A percentile compares a stretch with the other conserved stretches of the same genome.
Evolutionary conservation across 2,888 invertebrate species (phyloP).

Genomic region (Hybos culiciformis): DNA sequence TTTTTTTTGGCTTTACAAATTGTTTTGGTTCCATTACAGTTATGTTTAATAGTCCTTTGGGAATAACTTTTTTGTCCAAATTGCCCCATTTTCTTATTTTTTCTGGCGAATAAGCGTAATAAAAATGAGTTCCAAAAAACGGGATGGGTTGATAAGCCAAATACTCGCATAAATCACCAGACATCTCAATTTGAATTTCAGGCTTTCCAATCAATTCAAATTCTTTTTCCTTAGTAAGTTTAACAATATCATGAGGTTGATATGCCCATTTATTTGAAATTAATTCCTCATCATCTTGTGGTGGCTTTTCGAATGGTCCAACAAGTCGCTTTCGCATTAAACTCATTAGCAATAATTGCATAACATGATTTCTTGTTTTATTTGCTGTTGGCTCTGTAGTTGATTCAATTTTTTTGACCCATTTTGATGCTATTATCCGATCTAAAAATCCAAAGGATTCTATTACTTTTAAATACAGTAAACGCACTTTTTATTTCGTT

Average conservation of each 20-base stretch:
- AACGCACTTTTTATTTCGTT: too few species aligned
- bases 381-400: conserved; percentile 2
- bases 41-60: conserved; percentile 20
- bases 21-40: too few species aligned
- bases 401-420: conserved; percentile 14
- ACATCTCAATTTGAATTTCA: conserved; percentile 28
- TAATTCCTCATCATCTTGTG: conserved; percentile 23
- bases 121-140: conserved; percentile 38
- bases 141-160: conserved; percentile 38
- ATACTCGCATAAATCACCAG: conserved; percentile 35
- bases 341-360: conserved; percentile 35
- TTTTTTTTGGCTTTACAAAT: too few species aligned
- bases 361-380: conserved; percentile 20
- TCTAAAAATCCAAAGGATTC: too few species aligned
- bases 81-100: conserved; percentile 33
- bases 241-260: conserved; percentile 29
- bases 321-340: conserved; percentile 32
- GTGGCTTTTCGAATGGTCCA: conserved; percentile 33
- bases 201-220: conserved; percentile 23
- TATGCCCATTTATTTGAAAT: conserved; percentile 5
- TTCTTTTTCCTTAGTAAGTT: conserved; percentile 22
- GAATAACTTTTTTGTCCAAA: conserved; percentile 26
- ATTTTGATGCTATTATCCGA: conserved; percentile 14
- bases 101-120: conserved; percentile 37
- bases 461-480: too few species aligned